Evolutionary conservation across 2,888 invertebrate species (phyloP), one percentile per base, ranked within the genome.

Genomic region (Danaus chrysippus): DNA sequence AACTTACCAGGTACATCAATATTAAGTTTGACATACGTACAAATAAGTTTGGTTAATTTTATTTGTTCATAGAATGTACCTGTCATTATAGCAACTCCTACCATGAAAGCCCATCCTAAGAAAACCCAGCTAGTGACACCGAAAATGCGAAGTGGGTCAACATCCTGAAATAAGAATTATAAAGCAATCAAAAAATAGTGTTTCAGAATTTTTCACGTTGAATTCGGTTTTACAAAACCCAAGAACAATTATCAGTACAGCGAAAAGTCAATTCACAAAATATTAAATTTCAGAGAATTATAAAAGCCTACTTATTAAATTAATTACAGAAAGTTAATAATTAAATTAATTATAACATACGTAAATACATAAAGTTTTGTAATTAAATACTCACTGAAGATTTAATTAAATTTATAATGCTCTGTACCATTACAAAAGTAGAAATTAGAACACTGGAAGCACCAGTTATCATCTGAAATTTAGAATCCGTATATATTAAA

Each of bases 341-440:
- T 34, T 34, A 3, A 34, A 34, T 34, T 34, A 9, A n/a, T 1
- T 11, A 11, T 43, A 43, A 43, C 43, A 43, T 43, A 43, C n/a
- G 10, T 43, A 13, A 9, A n/a, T 46, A 13, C 9, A 13, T 9
- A 13, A 9, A 44, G 13, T 44, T 46, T n/a, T n/a, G 13, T 46
- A 1, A 46, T 46, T n/a, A 46, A 9, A n/a, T 13, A 46, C 46
- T 46, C n/a, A 46, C 46, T 46, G 12, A 9, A 46, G 46, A 46
- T n/a, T 46, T 46, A 13, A 46, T n/a, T 9, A 13, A 46, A 46
- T 13, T 46, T 13, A 46, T 46, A 9, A 46, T n/a, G n/a, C 13
- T n/a, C n/a, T 46, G 46, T 46, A 46, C 46, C 46, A 46, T 46
- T 15, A 46, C 46, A 46, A 46, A 46, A n/a, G 46, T 46, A 46